Evolutionary conservation across 2,888 invertebrate species (phyloP), one percentile per base, ranked within the genome.

Genomic region (Ectemnius continuus): DNA sequence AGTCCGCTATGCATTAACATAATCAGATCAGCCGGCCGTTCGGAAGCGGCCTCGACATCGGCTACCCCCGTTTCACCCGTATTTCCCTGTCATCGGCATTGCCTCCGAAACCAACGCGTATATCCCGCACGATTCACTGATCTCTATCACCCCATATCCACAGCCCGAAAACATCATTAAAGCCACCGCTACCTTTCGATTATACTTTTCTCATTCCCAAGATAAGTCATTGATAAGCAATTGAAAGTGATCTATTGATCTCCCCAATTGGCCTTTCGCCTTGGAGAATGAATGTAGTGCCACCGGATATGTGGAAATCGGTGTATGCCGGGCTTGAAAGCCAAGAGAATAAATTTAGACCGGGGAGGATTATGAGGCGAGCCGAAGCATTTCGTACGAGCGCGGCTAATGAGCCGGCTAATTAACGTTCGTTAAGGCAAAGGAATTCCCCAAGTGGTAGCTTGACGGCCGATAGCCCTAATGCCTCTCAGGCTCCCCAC

Each of bases 1-100:
- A 84, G 85, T 82, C 82, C 83, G 83, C 80, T 76, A 70, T 79
- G 82, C 83, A 87, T 87, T 87, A 87, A 83, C 87, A 87, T 87
- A 87, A 87, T 87, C 84, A 85, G 83, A 87, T 87, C 86, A 85
- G 79, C 76, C 79, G 64, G 76, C 77, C 83, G 73, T 80, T 73
- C 64, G 80, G 76, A 80, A 74, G 64, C 71, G 68, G 67, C 62
- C 67, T 60, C 20, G 66, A 63, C 65, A 68, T 28, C 20, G 23
- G 23, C 26, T 45, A 26, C 45, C 28, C 52, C 36, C 26, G 1
- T 68, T 23, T 48, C 47, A 13, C 63, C 60, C 16, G 61, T 61
- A 56, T 73, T 69, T 62, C 62, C 62, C 65, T 68, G 62, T 77
- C 77, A 70, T 73, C 80, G 58, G 67, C 64, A 23, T 47, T 64